Base-by-base conservation (phyloP, 2,113 vertebrate genomes). In the Craseonycteris thonglongyai region DNA sequence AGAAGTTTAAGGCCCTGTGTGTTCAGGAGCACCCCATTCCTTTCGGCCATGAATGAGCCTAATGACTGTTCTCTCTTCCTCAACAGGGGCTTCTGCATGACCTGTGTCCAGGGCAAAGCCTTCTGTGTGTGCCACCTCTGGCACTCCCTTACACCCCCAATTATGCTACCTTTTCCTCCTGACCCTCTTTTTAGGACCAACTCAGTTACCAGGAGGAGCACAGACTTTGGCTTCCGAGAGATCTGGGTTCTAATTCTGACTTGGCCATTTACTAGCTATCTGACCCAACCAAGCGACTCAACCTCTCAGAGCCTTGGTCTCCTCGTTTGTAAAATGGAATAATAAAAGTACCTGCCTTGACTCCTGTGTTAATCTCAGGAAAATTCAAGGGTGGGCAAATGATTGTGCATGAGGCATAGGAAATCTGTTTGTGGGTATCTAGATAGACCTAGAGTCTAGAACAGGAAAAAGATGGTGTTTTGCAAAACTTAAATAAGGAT, bases 281-380 rank as follows among this genome's bases (percentile, higher is more conserved):
- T 94, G 76, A 75, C 58, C 58, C 24, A 63, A 33, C n/a, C 71
- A 88, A 80, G 28, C 16, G 47, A 75, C 22, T 61, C 66, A 42
- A 51, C 35, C 14, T 66, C 19, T 86, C 49, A 74, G n/a, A 76
- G 61, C 59, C 76, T 88, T 81, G n/a, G 22, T 54, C 83, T 88
- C 58, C 15, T 13, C 40, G 5, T 33, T 56, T 49, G 65, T 66
- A n/a, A n/a, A n/a, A n/a, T n/a, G n/a, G n/a, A n/a, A n/a, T n/a
- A n/a, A n/a, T n/a, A n/a, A n/a, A n/a, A n/a, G n/a, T n/a, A n/a
- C n/a, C n/a, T n/a, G n/a, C n/a, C n/a, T n/a, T n/a, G n/a, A n/a
- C n/a, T n/a, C n/a, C n/a, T n/a, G n/a, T n/a, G n/a, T n/a, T n/a
- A n/a, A n/a, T n/a, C n/a, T n/a, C n/a, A n/a, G n/a, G n/a, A n/a